Evolutionary conservation across 1,140 invertebrate species (phyloP), one percentile per base, ranked within the genome.

Genomic region (Sycobia sp.): DNA sequence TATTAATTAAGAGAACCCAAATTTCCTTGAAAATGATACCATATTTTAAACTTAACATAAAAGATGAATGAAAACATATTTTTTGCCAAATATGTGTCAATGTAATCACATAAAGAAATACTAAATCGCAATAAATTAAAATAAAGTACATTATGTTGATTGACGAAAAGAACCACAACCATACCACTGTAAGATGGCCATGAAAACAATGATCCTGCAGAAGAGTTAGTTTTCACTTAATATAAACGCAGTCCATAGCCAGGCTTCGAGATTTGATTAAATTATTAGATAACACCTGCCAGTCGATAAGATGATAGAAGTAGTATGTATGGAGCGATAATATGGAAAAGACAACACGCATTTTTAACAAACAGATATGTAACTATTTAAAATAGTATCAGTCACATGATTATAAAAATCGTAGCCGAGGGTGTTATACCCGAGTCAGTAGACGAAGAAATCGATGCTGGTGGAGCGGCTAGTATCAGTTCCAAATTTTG

Each of bases 401-500:
- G 34, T 71, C 57, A 71, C 55, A 73, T 67, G 39, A 69, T 69
- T 55, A 67, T 68, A 36, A 70, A 62, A 41, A 71, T 73, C 65
- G 67, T 71, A 66, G 70, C 65, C 62, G 70, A 67, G 39, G 69
- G 61, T 47, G 46, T 14, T 64, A 65, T 72, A 74, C 72, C 72
- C 62, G 71, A 65, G 43, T 67, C 64, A 64, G 67, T 59, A 43
- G 71, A 58, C 34, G 69, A 59, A 39, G 71, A 49, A 56, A 39
- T 59, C 11, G 65, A 54, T 68, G 68, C 56, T 25, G 76, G 73
- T 32, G 74, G 73, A 53, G 79, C 69, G 25, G 77, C 68, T 39
- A 81, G 38, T 5, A 74, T 72, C 20, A 76, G 72, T 27, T 74
- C 78, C 38, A 79, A 59, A 64, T 80, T 78, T 69, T 80, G 79